Conservation (phyloP, 1,140 invertebrate species). For the Hermatobates lingyangjiaoensis region DNA sequence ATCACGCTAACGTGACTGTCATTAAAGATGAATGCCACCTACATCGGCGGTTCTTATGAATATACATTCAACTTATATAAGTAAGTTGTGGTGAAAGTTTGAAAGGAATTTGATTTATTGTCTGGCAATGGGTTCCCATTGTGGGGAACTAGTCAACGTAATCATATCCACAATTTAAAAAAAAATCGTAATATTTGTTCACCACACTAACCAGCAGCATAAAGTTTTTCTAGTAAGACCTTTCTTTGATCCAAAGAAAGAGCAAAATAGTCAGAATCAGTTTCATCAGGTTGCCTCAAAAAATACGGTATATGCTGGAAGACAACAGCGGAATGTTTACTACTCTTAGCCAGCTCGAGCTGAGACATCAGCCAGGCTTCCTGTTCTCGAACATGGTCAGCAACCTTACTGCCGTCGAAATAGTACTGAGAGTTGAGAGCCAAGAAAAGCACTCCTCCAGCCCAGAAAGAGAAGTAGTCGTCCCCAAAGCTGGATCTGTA, state of each 20-base stretch:
- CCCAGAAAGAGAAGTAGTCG: conserved; percentile 35
- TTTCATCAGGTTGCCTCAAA: conserved; percentile 24
- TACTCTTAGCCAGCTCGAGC: conserved; percentile 15
- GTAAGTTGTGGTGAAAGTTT: no score
- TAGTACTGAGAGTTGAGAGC: conserved; percentile 34
- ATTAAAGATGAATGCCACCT: no score
- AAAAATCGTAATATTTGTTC: no score
- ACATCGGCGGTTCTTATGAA: no score
- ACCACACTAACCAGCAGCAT: conserved; percentile 22
- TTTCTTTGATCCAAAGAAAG: conserved; percentile 22
- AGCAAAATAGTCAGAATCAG: conserved; percentile 26
- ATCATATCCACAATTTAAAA: no score
- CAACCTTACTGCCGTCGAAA: conserved; percentile 20
- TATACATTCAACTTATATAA: no score
- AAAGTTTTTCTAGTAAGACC: conserved; percentile 26
- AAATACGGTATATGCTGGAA: conserved; percentile 39
- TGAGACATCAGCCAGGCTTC: conserved; percentile 26
- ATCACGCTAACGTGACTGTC: no score
- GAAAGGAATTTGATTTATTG: no score
- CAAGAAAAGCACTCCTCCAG: conserved; percentile 31
- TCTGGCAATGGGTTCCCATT: no score
- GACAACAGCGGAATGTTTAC: conserved; percentile 22
- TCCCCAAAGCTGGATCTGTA: conserved; percentile 31
- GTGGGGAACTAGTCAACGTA: no score
- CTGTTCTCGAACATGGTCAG: conserved; percentile 24